A percentile compares a stretch with the other conserved stretches of the same genome.
Conservation (phyloP, 1,140 invertebrate species). For the Meloidogyne exigua region DNA sequence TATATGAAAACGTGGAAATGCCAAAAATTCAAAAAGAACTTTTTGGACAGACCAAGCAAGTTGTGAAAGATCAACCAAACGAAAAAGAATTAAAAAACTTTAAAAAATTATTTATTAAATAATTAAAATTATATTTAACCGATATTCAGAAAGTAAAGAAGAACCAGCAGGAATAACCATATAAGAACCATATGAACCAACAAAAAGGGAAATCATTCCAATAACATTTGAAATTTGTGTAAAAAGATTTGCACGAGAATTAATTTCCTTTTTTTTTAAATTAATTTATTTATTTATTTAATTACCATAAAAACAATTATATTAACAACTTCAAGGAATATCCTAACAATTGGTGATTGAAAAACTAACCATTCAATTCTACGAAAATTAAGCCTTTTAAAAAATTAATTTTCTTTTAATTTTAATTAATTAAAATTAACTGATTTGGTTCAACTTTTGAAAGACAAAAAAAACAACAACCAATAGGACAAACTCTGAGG, state of each 20-base stretch:
- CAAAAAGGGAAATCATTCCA: constrained; percentile 54
- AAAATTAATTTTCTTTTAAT: background rate
- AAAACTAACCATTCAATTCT: constrained; percentile 59
- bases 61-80: constrained; percentile 55
- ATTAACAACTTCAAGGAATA: constrained; percentile 53
- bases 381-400: constrained; percentile 45
- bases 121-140: background rate
- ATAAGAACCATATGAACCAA: constrained; percentile 60
- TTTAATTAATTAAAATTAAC: background rate
- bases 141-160: constrained; percentile 1
- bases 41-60: constrained; percentile 56
- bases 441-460: constrained; percentile 49
- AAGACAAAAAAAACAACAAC: constrained; percentile 48
- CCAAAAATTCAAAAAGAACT: constrained; percentile 57
- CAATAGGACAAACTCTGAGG: constrained; percentile 41
- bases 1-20: constrained; percentile 11
- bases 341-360: constrained; percentile 54
- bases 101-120: constrained; percentile 19
- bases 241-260: constrained; percentile 38
- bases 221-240: constrained; percentile 58
- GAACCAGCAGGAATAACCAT: constrained; percentile 56
- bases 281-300: background rate
- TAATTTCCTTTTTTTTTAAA: constrained; percentile 34
- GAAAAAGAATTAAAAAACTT: constrained; percentile 52
- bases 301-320: constrained; percentile 50